phyloP scores from a whole-genome alignment of 2,113 vertebrate genomes.

The Embiotoca jacksoni region DNA sequence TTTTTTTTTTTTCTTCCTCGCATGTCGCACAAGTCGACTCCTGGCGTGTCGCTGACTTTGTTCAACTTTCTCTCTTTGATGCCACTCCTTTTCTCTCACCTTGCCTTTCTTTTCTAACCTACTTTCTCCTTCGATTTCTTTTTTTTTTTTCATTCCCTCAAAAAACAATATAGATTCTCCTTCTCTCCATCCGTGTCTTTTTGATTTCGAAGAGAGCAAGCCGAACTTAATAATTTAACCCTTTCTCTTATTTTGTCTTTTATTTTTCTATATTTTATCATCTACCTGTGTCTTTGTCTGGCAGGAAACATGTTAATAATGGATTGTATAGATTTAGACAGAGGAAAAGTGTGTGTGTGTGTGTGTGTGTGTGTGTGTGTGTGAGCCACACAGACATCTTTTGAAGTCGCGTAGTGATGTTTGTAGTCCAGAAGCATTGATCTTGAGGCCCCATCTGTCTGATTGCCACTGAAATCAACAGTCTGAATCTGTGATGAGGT shows the following conservation, averaged over 20 bases:
- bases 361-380: constrained; percentile 16
- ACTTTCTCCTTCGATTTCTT: constrained; percentile 57
- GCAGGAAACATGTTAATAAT: constrained; percentile 81
- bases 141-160: background rate
- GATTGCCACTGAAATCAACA: constrained; percentile 56
- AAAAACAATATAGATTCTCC: constrained; percentile 53
- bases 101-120: constrained; percentile 66
- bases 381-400: background rate
- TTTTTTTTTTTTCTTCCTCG: constrained; percentile 26
- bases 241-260: constrained; percentile 65
- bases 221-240: constrained; percentile 82
- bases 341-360: constrained; percentile 33
- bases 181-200: constrained; percentile 3
- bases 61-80: constrained; percentile 78
- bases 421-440: constrained; percentile 55
- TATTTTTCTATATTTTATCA: constrained; percentile 67
- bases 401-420: constrained; percentile 56
- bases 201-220: constrained; percentile 52
- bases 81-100: constrained; percentile 52
- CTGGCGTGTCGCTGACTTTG: constrained; percentile 63
- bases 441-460: constrained; percentile 43
- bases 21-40: constrained; percentile 60
- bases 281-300: constrained; percentile 79
- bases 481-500: constrained; percentile 47
- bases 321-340: constrained; percentile 78